These are phyloP conservation scores for Luscinia luscinia DNA, from an alignment of 2,797 vertebrate genomes.

Conservation along the genomic window DNA sequence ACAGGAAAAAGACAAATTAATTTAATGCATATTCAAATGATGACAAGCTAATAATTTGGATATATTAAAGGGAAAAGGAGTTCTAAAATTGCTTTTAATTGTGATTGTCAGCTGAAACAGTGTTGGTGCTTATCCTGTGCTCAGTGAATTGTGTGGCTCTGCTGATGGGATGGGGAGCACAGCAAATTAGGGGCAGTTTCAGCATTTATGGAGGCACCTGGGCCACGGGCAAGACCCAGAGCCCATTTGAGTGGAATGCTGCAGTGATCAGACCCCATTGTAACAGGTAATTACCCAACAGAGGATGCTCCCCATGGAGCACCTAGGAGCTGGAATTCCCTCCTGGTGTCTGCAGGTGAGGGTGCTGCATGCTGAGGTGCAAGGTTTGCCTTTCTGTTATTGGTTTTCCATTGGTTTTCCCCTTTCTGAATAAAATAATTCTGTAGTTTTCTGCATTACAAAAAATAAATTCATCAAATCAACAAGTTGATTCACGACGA, in stretches of 20 bases:
- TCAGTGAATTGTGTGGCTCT: neutral
- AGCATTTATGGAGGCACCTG: constrained; percentile 12
- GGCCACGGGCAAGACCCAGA: neutral
- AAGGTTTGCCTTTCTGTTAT: neutral
- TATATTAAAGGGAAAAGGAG: neutral
- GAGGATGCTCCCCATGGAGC: neutral
- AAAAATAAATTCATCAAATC: neutral
- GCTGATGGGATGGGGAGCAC: neutral
- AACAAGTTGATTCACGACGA: neutral
- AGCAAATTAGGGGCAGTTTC: neutral
- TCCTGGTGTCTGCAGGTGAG: constrained; percentile 26
- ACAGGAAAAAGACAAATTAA: neutral
- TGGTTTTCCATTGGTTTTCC: neutral
- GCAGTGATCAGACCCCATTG: neutral
- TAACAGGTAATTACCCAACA: neutral
- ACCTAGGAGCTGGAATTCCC: neutral
- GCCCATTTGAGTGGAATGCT: neutral
- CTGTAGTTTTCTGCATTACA: neutral
- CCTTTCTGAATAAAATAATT: neutral
- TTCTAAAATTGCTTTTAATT: constrained; percentile 14
- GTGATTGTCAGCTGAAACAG: neutral
- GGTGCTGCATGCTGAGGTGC: neutral
- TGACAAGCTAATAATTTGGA: neutral
- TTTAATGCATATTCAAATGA: neutral
- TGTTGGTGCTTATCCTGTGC: neutral